Conservation (phyloP, 2,888 invertebrate species). For the Fragum whitleyi region DNA sequence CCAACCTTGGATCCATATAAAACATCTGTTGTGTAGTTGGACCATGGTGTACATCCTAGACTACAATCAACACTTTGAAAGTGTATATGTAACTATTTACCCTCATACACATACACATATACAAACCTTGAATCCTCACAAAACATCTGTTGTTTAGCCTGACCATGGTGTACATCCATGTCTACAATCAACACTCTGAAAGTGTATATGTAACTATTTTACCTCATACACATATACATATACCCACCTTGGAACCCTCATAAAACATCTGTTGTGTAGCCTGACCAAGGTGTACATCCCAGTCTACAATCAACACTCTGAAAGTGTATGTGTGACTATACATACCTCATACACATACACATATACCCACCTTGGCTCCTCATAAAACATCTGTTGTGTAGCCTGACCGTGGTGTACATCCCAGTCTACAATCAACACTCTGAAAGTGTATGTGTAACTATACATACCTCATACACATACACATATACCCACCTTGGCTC, state of each 20-base stretch:
- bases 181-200: slow-evolving; percentile 92
- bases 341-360: neutral
- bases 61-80: slow-evolving; percentile 91
- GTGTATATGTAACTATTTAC: slow-evolving; percentile 24
- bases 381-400: slow-evolving; percentile 87
- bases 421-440: slow-evolving; percentile 96
- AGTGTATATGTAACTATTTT: neutral
- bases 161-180: slow-evolving; percentile 99
- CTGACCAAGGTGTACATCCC: slow-evolving; percentile 99
- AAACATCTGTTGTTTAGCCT: slow-evolving; percentile 90
- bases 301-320: slow-evolving; percentile 94
- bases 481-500: slow-evolving; percentile 87
- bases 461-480: slow-evolving; percentile 31
- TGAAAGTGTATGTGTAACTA: slow-evolving; percentile 64
- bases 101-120: neutral
- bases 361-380: slow-evolving; percentile 88
- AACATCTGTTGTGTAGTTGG: slow-evolving; percentile 90
- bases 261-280: slow-evolving; percentile 89
- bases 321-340: slow-evolving; percentile 40
- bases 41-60: slow-evolving; percentile 99
- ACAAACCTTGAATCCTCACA: slow-evolving; percentile 88
- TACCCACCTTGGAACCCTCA: slow-evolving; percentile 88
- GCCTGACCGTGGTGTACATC: slow-evolving; percentile 99
- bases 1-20: slow-evolving; percentile 88
- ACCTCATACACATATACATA: neutral